A percentile compares a stretch with the other conserved stretches of the same genome.
These are phyloP conservation scores for Leuciscus waleckii DNA, from an alignment of 2,797 vertebrate species.

Conservation along the genomic window DNA sequence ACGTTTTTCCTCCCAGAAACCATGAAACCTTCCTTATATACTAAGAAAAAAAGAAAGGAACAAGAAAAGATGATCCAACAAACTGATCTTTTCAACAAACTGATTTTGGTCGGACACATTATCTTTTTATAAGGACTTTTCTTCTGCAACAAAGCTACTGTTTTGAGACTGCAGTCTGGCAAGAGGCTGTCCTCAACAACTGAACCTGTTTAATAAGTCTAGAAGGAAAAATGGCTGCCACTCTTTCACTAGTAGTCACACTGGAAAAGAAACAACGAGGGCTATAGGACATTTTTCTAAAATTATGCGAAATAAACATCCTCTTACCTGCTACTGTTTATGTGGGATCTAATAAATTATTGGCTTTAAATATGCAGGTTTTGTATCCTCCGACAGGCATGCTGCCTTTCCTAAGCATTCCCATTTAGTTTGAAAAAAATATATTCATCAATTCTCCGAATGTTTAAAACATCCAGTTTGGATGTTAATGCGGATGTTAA, in stretches of 20 bases:
- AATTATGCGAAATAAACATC: background rate
- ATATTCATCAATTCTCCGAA: no score
- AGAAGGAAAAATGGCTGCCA: background rate
- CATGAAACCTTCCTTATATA: conserved; percentile 67
- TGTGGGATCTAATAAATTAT: background rate
- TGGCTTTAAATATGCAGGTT: background rate
- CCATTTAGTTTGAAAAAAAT: background rate
- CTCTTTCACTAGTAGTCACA: background rate
- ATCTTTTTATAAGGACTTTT: conserved; percentile 4
- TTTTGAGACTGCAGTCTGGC: background rate
- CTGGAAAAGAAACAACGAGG: background rate
- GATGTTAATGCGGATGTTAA: no score
- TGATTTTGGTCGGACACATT: conserved; percentile 10
- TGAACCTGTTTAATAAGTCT: background rate
- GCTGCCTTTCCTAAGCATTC: background rate
- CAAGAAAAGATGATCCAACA: conserved; percentile 46
- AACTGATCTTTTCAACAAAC: conserved; percentile 19
- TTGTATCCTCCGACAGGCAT: background rate
- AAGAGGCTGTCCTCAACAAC: background rate
- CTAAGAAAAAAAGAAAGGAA: conserved; percentile 46
- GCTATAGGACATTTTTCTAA: background rate
- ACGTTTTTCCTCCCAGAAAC: conserved; percentile 74
- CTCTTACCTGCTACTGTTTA: background rate
- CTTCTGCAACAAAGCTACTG: background rate
- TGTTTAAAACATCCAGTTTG: no score